Evolutionary conservation across 2,888 invertebrate genomes (phyloP).

Genomic region (Agrochola litura): DNA sequence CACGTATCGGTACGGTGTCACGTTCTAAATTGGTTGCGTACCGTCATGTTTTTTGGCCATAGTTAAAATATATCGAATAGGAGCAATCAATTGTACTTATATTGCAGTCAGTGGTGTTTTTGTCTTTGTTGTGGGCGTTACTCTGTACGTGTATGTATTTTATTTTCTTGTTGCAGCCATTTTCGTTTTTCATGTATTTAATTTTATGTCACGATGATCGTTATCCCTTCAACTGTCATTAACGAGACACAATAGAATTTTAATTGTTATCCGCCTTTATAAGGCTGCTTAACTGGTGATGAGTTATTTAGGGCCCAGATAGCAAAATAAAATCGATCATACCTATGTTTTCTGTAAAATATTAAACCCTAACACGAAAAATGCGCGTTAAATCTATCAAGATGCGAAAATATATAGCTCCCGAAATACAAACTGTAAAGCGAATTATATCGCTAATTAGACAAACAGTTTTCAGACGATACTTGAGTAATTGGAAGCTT

Average conservation of each 20-base stretch:
- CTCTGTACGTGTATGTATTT: conserved; percentile 8
- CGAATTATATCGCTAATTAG: conserved; percentile 29
- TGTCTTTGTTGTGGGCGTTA: conserved; percentile 20
- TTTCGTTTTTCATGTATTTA: not conserved
- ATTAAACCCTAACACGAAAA: not conserved
- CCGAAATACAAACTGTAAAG: conserved; percentile 15
- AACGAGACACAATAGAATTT: too few relatives aligned
- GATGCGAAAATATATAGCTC: conserved; percentile 2
- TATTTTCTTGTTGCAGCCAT: conserved; percentile 8
- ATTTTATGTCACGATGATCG: not conserved
- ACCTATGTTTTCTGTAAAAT: not conserved
- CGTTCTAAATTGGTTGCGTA: conserved; percentile 84
- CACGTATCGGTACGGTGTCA: conserved; percentile 79
- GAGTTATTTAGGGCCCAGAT: not conserved
- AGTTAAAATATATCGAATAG: conserved; percentile 72
- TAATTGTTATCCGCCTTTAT: too few relatives aligned
- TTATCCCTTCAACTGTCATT: too few relatives aligned
- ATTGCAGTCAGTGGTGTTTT: conserved; percentile 57
- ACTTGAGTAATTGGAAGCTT: conserved; percentile 26
- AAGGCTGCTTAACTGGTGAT: too few relatives aligned
- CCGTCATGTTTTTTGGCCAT: conserved; percentile 74
- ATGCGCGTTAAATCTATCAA: not conserved
- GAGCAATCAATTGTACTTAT: conserved; percentile 73
- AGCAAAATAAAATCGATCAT: not conserved
- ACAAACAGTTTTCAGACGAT: conserved; percentile 34